These are phyloP conservation scores for Orycteropus afer DNA, from an alignment of 2,113 vertebrate genomes.

Conservation along the genomic window DNA sequence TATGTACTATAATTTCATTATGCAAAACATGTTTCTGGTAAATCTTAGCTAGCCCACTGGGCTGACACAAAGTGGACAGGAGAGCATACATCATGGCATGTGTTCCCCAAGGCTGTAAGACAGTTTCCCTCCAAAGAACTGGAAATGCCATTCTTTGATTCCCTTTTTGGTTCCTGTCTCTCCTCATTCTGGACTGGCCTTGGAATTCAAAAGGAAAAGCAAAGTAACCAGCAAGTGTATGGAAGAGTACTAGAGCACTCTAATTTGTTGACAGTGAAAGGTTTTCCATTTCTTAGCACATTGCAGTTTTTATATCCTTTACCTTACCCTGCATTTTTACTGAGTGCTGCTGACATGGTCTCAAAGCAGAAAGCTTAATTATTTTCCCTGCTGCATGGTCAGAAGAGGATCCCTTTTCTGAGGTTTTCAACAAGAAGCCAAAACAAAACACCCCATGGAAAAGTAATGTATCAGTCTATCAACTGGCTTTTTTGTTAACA, in stretches of 20 bases:
- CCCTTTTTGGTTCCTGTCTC: not conserved
- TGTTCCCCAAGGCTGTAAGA: not conserved
- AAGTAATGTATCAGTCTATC: not conserved
- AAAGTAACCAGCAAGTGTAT: constrained; percentile 35
- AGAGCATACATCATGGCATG: not conserved
- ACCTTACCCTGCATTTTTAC: constrained; percentile 53
- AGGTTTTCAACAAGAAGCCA: not conserved
- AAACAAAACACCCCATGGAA: constrained; percentile 19
- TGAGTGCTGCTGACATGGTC: not conserved
- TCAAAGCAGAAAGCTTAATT: constrained; percentile 52
- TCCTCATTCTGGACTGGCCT: not conserved
- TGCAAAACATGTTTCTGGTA: constrained; percentile 26
- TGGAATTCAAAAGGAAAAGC: constrained; percentile 47
- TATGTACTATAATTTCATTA: not conserved
- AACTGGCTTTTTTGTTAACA: not conserved
- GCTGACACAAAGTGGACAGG: not conserved
- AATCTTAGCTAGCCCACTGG: not conserved
- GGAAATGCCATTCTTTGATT: constrained; percentile 1
- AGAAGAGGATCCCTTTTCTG: not conserved
- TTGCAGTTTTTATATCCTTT: constrained; percentile 49
- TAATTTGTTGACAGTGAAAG: constrained; percentile 44
- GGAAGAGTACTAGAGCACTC: constrained; percentile 31
- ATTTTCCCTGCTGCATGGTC: not conserved
- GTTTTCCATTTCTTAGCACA: constrained; percentile 33
- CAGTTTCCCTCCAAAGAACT: not conserved